Conservation (phyloP, 2,113 vertebrate species). For the Myrmecobius fasciatus region DNA sequence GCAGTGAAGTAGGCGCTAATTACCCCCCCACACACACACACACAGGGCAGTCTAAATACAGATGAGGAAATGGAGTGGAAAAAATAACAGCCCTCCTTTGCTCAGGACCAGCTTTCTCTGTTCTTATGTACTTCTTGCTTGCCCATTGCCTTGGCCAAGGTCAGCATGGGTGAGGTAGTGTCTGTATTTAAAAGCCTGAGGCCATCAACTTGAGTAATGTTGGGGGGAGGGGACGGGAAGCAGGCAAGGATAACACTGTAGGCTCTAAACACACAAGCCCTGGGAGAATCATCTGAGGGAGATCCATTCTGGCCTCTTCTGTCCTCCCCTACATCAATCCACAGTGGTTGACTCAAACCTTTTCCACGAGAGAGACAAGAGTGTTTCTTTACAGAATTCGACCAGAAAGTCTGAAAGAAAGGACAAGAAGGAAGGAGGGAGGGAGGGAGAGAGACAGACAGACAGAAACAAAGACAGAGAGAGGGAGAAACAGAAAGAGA, state of each 20-base stretch:
- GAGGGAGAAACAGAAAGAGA: too few species aligned
- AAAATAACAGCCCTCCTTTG: not conserved
- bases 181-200: not conserved
- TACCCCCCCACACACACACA: not conserved
- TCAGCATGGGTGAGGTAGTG: not conserved
- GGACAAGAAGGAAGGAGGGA: not conserved
- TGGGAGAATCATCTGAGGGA: not conserved
- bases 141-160: not conserved
- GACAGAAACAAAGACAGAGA: rapidly evolving
- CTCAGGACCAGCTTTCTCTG: not conserved
- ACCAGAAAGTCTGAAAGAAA: not conserved
- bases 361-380: not conserved
- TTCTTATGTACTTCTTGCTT: not conserved
- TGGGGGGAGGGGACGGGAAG: not conserved
- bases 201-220: not conserved
- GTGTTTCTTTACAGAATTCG: not conserved
- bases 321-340: not conserved
- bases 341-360: not conserved
- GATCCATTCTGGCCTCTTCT: not conserved
- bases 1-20: not conserved
- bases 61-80: not conserved
- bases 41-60: not conserved
- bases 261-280: not conserved
- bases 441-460: too few species aligned
- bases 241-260: not conserved